Evolutionary conservation across 2,113 vertebrate species (phyloP).

Genomic region (Anarrhichthys ocellatus): DNA sequence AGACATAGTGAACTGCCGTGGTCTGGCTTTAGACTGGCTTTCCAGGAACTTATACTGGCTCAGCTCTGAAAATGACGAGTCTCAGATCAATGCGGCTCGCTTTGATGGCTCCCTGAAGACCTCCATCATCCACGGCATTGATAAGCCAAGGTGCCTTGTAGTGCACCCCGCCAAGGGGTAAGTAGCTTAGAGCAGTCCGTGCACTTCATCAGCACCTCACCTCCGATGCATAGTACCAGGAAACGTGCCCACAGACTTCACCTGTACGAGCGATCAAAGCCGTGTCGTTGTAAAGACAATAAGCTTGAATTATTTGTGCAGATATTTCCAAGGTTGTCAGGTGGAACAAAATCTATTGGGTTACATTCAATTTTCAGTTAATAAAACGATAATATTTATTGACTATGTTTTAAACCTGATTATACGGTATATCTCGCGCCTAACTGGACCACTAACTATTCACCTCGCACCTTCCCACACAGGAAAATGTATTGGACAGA

Average conservation of each 20-base stretch:
- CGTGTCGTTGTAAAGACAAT: not conserved
- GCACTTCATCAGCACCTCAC: slow-evolving; percentile 49
- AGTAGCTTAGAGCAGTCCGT: slow-evolving; percentile 77
- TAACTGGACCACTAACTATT: slow-evolving; percentile 23
- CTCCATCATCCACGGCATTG: slow-evolving; percentile 97
- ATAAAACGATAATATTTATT: slow-evolving; percentile 18
- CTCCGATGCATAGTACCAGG: slow-evolving; percentile 28
- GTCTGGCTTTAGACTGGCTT: slow-evolving; percentile 96
- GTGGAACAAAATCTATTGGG: slow-evolving; percentile 11
- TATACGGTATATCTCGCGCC: not conserved
- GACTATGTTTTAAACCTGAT: slow-evolving; percentile 19
- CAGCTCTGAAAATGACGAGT: slow-evolving; percentile 98
- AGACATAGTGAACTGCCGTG: slow-evolving; percentile 96
- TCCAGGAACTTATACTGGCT: slow-evolving; percentile 99
- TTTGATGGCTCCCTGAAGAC: slow-evolving; percentile 98
- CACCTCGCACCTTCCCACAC: slow-evolving; percentile 28
- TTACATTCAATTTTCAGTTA: slow-evolving; percentile 20
- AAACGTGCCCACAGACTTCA: slow-evolving; percentile 15
- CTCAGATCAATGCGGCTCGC: slow-evolving; percentile 96
- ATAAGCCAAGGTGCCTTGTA: slow-evolving; percentile 95
- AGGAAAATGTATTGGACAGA: slow-evolving; percentile 99
- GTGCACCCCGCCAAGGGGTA: slow-evolving; percentile 97
- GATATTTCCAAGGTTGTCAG: slow-evolving; percentile 11
- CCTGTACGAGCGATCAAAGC: slow-evolving; percentile 13
- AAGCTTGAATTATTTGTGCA: not conserved